Conservation (phyloP, 2,797 vertebrate genomes). For the Gadopsis bispinosus region DNA sequence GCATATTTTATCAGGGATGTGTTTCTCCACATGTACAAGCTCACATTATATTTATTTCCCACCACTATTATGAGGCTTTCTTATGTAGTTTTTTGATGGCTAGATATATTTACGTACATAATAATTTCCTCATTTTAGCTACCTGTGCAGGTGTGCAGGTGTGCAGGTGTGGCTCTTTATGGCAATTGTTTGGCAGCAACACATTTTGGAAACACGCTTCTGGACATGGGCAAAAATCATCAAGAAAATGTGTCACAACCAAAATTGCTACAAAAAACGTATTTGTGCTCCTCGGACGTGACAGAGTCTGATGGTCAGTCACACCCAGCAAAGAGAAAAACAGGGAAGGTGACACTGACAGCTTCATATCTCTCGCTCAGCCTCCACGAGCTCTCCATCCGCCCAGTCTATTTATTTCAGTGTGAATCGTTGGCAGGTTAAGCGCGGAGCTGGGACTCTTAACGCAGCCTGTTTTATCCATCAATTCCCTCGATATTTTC, state of each 20-base stretch:
- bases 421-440: conserved; percentile 66
- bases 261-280: conserved; percentile 13
- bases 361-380: conserved; percentile 30
- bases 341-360: conserved; percentile 13
- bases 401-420: conserved; percentile 43
- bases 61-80: not conserved
- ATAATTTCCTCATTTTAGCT: conserved; percentile 7
- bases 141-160: not conserved
- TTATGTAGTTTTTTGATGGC: not conserved
- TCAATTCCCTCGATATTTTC: conserved; percentile 52
- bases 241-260: conserved; percentile 22
- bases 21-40: not conserved
- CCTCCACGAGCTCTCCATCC: conserved; percentile 20
- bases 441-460: conserved; percentile 52
- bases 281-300: conserved; percentile 15
- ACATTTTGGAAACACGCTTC: conserved; percentile 15
- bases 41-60: not conserved
- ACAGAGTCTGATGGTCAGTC: conserved; percentile 32
- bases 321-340: conserved; percentile 12
- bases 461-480: conserved; percentile 53
- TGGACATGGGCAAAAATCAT: not conserved
- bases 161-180: not conserved
- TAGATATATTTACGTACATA: not conserved
- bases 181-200: not conserved
- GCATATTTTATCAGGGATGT: not conserved